Evolutionary conservation across 2,888 invertebrate species (phyloP).

Genomic region (Phania funesta): DNA sequence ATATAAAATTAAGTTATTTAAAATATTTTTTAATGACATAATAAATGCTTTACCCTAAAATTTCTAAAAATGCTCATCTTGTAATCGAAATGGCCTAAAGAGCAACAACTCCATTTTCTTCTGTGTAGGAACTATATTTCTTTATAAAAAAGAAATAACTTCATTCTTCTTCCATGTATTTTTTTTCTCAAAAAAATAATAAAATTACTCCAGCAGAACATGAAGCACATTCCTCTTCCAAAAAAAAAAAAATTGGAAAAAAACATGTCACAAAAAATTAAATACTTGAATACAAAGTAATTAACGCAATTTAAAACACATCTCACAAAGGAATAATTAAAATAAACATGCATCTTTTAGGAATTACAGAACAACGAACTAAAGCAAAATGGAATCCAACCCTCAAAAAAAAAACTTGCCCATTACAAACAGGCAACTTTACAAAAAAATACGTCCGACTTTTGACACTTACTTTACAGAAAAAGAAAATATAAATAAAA

Average conservation of each 20-base stretch:
- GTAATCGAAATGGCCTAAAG: too few species aligned
- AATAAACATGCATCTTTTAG: constrained; percentile 44
- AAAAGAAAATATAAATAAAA: neutral
- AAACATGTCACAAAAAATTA: constrained; percentile 17
- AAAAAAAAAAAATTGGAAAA: neutral
- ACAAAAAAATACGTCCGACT: neutral
- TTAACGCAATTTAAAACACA: constrained; percentile 66
- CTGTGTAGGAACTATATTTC: too few species aligned
- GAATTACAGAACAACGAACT: neutral
- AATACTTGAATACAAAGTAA: constrained; percentile 57
- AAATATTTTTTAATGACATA: too few species aligned
- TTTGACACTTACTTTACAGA: constrained; percentile 35
- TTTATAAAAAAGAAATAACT: too few species aligned
- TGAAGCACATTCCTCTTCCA: constrained; percentile 27
- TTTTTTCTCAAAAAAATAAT: neutral
- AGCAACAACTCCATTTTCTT: too few species aligned
- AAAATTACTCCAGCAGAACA: constrained; percentile 29
- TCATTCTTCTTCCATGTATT: neutral
- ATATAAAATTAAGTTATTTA: too few species aligned
- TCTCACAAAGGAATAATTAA: constrained; percentile 61
- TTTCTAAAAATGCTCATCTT: too few species aligned
- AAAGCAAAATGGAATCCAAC: constrained; percentile 13
- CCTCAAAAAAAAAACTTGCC: neutral
- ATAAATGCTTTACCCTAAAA: too few species aligned
- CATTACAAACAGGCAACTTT: neutral